Percentiles rank a stretch among this genome's conserved stretches.
Conservation (phyloP, 2,797 vertebrate genomes). For the Margarornis squamiger region DNA sequence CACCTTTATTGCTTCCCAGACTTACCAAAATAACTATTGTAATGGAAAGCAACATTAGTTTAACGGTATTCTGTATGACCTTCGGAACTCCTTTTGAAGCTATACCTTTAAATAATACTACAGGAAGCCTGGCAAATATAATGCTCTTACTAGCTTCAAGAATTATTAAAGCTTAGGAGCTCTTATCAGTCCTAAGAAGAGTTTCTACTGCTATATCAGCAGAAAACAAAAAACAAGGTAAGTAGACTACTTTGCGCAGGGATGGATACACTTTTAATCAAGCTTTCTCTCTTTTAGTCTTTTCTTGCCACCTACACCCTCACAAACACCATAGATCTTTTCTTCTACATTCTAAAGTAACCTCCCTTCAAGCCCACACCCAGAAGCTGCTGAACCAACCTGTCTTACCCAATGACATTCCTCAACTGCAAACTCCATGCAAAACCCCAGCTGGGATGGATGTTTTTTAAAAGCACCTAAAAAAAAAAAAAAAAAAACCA, state of each 20-base stretch:
- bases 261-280: background rate
- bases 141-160: background rate
- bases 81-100: background rate
- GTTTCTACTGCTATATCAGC: background rate
- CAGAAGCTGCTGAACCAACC: background rate
- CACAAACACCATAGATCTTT: background rate
- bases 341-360: background rate
- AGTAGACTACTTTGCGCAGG: background rate
- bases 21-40: background rate
- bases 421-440: background rate
- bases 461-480: background rate
- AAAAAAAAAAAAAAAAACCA: background rate
- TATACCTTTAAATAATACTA: background rate
- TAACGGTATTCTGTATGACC: background rate
- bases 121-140: background rate
- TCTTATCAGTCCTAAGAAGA: background rate
- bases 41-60: background rate
- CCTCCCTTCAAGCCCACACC: background rate
- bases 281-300: background rate
- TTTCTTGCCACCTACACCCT: background rate
- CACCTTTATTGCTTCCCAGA: background rate
- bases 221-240: background rate
- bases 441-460: background rate
- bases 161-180: background rate
- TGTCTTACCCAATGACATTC: background rate